Conservation (phyloP, 2,797 vertebrate genomes). For the Pipistrellus kuhlii region DNA sequence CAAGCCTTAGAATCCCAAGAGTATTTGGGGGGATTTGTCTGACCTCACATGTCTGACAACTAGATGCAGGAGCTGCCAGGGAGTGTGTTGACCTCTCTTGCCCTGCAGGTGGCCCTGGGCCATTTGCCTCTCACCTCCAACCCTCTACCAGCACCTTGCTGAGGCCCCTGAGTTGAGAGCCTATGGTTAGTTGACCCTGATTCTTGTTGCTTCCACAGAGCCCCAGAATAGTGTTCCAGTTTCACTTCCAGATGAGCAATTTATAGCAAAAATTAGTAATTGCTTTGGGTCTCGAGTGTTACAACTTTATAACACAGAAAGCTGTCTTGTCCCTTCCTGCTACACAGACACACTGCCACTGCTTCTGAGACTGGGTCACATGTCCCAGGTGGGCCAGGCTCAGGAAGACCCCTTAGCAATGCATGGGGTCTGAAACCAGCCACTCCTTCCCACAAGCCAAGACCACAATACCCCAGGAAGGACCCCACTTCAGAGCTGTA, state of each 20-base stretch:
- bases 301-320: neutral
- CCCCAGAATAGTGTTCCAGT: neutral
- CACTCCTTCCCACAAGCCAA: neutral
- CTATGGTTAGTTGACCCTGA: neutral
- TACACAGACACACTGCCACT: neutral
- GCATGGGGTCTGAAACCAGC: neutral
- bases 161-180: neutral
- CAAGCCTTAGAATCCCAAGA: neutral
- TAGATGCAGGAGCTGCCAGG: neutral
- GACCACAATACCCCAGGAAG: neutral
- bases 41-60: too few species aligned
- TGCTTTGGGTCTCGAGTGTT: neutral
- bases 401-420: neutral
- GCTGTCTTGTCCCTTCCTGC: neutral
- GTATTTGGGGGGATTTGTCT: neutral
- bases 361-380: neutral
- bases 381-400: constrained; percentile 17
- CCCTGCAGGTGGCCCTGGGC: neutral
- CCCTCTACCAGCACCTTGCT: neutral
- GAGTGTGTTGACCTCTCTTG: accelerated
- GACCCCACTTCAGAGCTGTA: neutral
- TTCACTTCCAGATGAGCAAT: neutral
- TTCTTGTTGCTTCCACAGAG: neutral
- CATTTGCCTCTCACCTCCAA: neutral
- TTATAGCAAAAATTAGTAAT: neutral